These are phyloP conservation scores for Typhlichthys subterraneus DNA, from an alignment of 2,797 vertebrate species.

Conservation along the genomic window DNA sequence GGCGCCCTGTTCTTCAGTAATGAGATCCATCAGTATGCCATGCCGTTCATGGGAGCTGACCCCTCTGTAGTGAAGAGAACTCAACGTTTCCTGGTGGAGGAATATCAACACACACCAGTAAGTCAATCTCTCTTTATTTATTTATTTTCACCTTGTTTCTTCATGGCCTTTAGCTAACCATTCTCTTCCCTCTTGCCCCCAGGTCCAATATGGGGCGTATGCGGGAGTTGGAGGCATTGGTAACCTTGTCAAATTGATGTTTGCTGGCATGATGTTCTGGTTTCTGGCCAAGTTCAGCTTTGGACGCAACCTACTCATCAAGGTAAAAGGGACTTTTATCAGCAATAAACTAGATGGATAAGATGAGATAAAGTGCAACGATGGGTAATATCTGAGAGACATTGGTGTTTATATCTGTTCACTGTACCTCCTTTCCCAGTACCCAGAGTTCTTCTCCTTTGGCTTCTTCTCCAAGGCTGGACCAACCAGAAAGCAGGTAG, in stretches of 20 bases:
- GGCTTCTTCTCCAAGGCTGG: constrained; percentile 89
- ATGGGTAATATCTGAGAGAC: constrained; percentile 14
- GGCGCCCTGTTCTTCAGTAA: constrained; percentile 83
- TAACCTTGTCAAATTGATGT: constrained; percentile 86
- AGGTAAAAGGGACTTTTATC: constrained; percentile 75
- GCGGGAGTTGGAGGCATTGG: constrained; percentile 82
- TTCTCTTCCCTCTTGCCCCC: constrained; percentile 2
- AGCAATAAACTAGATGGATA: background rate
- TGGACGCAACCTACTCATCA: constrained; percentile 89
- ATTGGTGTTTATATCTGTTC: background rate
- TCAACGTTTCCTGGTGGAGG: constrained; percentile 85
- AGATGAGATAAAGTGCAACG: background rate
- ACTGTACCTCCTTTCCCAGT: constrained; percentile 65
- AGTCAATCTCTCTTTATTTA: background rate
- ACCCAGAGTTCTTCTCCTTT: constrained; percentile 92
- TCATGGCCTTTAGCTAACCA: background rate
- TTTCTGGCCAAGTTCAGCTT: constrained; percentile 88
- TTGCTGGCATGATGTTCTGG: constrained; percentile 89
- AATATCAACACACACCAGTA: constrained; percentile 84
- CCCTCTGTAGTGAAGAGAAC: constrained; percentile 89
- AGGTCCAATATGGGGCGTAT: constrained; percentile 93
- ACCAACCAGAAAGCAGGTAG: constrained; percentile 93
- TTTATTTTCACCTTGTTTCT: background rate
- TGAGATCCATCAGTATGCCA: constrained; percentile 84
- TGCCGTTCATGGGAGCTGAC: constrained; percentile 92